Conservation (phyloP, 1,140 invertebrate species). For the Cydia amplana region DNA sequence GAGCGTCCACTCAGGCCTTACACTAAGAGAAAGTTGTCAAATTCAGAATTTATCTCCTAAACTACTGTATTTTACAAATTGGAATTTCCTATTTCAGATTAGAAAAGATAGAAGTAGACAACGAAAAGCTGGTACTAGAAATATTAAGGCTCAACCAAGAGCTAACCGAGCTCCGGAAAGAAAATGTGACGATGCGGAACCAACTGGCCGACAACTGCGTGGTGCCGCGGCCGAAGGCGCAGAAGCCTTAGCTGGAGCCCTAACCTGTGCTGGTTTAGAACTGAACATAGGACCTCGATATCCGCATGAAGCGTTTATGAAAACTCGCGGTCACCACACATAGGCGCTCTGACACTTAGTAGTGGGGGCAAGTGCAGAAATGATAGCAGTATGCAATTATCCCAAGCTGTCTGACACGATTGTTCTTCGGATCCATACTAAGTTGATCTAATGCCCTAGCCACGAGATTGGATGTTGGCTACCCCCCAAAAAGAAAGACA, state of each 20-base stretch:
- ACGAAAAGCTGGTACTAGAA: constrained; percentile 72
- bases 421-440: too few species aligned
- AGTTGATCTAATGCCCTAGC: too few species aligned
- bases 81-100: constrained; percentile 58
- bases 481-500: too few species aligned
- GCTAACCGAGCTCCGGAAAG: constrained; percentile 65
- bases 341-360: too few species aligned
- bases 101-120: constrained; percentile 72
- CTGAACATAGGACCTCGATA: constrained; percentile 32
- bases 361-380: too few species aligned
- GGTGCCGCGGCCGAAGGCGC: constrained; percentile 59
- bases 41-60: neutral
- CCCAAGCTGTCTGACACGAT: too few species aligned
- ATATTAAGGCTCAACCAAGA: constrained; percentile 72
- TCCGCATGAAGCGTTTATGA: neutral
- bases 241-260: constrained; percentile 62
- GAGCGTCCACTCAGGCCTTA: too few species aligned
- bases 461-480: too few species aligned
- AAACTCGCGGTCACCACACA: neutral
- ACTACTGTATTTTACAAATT: constrained; percentile 34
- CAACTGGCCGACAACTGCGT: constrained; percentile 71
- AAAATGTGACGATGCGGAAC: constrained; percentile 65
- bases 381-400: too few species aligned
- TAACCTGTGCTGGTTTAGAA: constrained; percentile 35
- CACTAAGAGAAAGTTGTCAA: too few species aligned